Evolutionary conservation across 2,888 invertebrate species (phyloP).

Genomic region (Uloborus plumipes): DNA sequence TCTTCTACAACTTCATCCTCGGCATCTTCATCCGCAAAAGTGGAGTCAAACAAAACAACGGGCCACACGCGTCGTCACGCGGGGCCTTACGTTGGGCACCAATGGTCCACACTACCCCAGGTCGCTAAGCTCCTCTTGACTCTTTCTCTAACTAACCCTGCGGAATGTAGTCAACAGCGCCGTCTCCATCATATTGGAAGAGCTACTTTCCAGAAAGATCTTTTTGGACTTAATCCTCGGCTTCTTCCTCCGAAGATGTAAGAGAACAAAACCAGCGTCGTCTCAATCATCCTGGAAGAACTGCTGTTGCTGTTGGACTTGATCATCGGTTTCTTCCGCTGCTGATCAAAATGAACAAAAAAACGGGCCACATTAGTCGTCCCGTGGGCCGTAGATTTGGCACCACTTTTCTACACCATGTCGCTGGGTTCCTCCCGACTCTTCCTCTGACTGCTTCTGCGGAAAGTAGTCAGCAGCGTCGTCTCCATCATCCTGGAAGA

Average conservation of each 20-base stretch:
- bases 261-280: slow-evolving; percentile 77
- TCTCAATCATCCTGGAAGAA: slow-evolving; percentile 34
- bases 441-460: not conserved
- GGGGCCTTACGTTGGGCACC: too few relatives aligned
- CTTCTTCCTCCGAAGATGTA: slow-evolving; percentile 76
- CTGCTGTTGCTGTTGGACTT: slow-evolving; percentile 49
- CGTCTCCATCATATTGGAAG: slow-evolving; percentile 22
- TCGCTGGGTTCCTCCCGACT: not conserved
- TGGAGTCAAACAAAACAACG: too few relatives aligned
- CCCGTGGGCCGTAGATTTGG: too few relatives aligned
- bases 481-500: slow-evolving; percentile 42
- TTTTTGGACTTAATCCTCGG: slow-evolving; percentile 21
- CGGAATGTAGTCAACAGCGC: slow-evolving; percentile 6
- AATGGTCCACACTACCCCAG: too few relatives aligned
- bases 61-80: too few relatives aligned
- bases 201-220: slow-evolving; percentile 45
- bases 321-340: too few relatives aligned
- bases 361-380: slow-evolving; percentile 73
- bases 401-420: too few relatives aligned
- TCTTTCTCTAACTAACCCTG: not conserved
- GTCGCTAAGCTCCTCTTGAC: not conserved
- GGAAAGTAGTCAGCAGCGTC: slow-evolving; percentile 8
- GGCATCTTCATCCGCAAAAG: too few relatives aligned
- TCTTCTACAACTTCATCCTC: slow-evolving; percentile 70
- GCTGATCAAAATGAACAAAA: too few relatives aligned